Base-by-base conservation (phyloP, 1,140 invertebrate species). In the Holcopasites calliopsidis region DNA sequence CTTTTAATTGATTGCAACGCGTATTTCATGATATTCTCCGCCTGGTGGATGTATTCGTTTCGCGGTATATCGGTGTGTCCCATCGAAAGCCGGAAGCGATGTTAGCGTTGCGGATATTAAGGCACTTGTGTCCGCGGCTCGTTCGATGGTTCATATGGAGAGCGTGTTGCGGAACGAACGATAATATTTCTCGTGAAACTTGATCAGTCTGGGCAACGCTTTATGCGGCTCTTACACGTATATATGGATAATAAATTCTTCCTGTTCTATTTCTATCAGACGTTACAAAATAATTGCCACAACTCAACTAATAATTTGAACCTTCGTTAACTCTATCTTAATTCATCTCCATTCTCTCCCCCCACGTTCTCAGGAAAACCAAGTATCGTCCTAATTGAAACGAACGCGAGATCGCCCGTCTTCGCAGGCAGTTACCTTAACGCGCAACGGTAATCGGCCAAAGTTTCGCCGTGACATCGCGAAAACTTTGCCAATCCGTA, bases 91-190 rank as follows among this genome's bases (percentile, higher is more conserved):
- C 40, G 50, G 61, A 66, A 66, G 28, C 49, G 16, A 11, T 38
- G 71, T 54, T 55, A 65, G 61, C 38, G 38, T 54, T 26, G 55
- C 71, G 71, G 71, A 73, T 73, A 73, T 74, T 74, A 74, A 74
- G 62, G 38, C 21, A 42, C 11, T 52, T 7, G 71, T 28, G n/a
- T 40, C 13, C 26, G 60, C 21, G 28, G 50, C 28, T 65, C 21
- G 61, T 42, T 26, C 40, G 13, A 23, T 18, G 38, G 33, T 62
- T 49, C n/a, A n/a, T 50, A 72, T 10, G 13, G 18, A 21, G 18
- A 23, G 4, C n/a, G 35, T 13, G 26, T 50, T 33, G 42, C 6
- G 21, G 16, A 26, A 50, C n/a, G 11, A 7, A 4, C 8, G 18
- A 61, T 23, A 40, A 64, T 64, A 61, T 62, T 61, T 31, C 61